Conservation (phyloP, 2,888 invertebrate species). For the Lithophane semibrunnea region DNA sequence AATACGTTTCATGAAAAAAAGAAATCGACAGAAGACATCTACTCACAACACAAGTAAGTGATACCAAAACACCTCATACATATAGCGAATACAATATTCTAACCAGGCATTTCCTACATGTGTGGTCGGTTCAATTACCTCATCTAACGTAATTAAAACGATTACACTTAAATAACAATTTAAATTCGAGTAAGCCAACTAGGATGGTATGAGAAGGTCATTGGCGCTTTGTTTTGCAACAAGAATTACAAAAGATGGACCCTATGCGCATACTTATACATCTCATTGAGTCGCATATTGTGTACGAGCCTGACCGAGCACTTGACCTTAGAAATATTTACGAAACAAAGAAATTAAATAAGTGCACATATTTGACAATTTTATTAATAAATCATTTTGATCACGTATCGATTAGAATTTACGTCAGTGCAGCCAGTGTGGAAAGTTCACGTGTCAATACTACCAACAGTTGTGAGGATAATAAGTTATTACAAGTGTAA, state of each 20-base stretch:
- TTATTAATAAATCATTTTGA: slow-evolving; percentile 21
- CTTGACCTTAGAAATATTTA: slow-evolving; percentile 64
- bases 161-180: slow-evolving; percentile 32
- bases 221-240: slow-evolving; percentile 63
- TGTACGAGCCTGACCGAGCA: slow-evolving; percentile 40
- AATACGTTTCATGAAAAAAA: no score
- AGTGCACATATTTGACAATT: slow-evolving; percentile 9
- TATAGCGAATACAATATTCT: slow-evolving; percentile 32
- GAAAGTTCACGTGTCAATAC: slow-evolving; percentile 8
- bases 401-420: slow-evolving; percentile 23
- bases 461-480: neutral
- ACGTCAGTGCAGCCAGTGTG: neutral
- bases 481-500: neutral
- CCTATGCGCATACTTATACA: slow-evolving; percentile 53
- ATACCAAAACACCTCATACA: neutral
- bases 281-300: slow-evolving; percentile 46
- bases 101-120: slow-evolving; percentile 10
- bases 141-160: slow-evolving; percentile 29
- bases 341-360: slow-evolving; percentile 53
- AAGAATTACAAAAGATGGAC: slow-evolving; percentile 52
- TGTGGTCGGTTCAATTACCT: slow-evolving; percentile 36
- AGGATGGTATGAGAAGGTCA: slow-evolving; percentile 60
- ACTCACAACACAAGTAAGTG: neutral
- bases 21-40: no score
- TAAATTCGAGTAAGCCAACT: slow-evolving; percentile 49